phyloP scores from a whole-genome alignment of 1,140 invertebrate genomes.

The Ctenoplectra terminalis region DNA sequence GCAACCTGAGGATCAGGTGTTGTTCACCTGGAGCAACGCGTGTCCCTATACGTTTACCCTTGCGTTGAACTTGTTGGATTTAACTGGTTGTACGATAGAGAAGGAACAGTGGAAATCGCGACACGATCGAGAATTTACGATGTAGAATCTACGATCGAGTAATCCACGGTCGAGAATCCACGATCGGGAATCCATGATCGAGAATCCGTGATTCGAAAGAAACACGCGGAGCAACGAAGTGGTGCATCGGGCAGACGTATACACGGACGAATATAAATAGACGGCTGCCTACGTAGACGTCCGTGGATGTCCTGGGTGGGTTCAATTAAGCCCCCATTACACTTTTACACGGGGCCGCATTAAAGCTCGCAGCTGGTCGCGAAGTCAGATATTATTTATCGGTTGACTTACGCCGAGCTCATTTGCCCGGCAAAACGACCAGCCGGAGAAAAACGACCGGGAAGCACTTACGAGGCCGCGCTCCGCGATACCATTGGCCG shows the following conservation, averaged over 20 bases:
- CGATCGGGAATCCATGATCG: background rate
- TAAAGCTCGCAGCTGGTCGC: constrained; percentile 73
- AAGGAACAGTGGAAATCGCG: too few species aligned
- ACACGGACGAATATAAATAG: constrained; percentile 58
- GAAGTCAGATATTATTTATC: constrained; percentile 76
- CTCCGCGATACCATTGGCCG: constrained; percentile 63
- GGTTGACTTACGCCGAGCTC: constrained; percentile 75
- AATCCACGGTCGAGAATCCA: background rate
- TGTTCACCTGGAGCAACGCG: background rate
- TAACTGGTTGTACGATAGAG: too few species aligned
- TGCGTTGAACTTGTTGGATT: too few species aligned
- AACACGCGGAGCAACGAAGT: background rate
- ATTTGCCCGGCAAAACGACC: constrained; percentile 70
- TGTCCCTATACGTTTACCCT: background rate
- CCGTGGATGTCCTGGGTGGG: constrained; percentile 64
- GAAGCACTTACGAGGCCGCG: constrained; percentile 26
- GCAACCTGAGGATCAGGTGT: background rate
- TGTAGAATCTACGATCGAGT: background rate
- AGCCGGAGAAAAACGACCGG: constrained; percentile 23
- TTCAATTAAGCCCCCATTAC: constrained; percentile 76
- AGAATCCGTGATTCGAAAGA: background rate
- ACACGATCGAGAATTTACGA: too few species aligned
- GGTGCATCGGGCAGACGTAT: constrained; percentile 1
- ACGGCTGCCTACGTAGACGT: constrained; percentile 54
- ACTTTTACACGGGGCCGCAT: constrained; percentile 74